phyloP scores from a whole-genome alignment of 2,113 vertebrate genomes.

The Gambusia holbrooki region DNA sequence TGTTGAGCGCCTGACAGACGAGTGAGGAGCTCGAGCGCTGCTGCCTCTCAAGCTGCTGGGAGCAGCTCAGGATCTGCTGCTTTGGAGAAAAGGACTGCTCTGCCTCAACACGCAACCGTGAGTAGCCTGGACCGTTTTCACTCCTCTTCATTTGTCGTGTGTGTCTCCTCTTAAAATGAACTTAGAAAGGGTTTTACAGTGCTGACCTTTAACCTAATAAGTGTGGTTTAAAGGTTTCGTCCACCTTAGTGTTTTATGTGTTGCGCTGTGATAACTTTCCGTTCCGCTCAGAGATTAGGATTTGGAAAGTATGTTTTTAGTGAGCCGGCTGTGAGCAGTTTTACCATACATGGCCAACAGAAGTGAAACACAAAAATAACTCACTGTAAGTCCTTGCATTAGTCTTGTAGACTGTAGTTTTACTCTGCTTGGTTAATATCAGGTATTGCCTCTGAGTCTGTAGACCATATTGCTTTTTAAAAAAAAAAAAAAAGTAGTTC shows the following conservation, averaged over 20 bases:
- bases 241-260: not conserved
- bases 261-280: conserved; percentile 14
- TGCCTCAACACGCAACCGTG: conserved; percentile 66
- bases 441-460: conserved; percentile 15
- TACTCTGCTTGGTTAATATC: conserved; percentile 9
- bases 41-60: conserved; percentile 56
- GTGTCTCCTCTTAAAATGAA: conserved; percentile 3
- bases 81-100: conserved; percentile 46
- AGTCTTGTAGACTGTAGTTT: conserved; percentile 10
- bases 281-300: conserved; percentile 7
- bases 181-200: conserved; percentile 3
- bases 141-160: not conserved
- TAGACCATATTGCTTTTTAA: conserved; percentile 35
- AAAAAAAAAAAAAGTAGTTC: conserved; percentile 51
- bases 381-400: not conserved
- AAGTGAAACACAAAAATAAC: conserved; percentile 41
- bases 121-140: conserved; percentile 47
- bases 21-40: conserved; percentile 58
- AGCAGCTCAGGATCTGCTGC: conserved; percentile 48
- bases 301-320: conserved; percentile 34
- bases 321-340: conserved; percentile 29
- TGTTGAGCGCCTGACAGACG: conserved; percentile 83
- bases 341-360: conserved; percentile 60
- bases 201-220: conserved; percentile 50
- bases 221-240: not conserved